phyloP scores from a whole-genome alignment of 1,140 invertebrate species.

The Pachyrhynchus sulphureomaculatus region DNA sequence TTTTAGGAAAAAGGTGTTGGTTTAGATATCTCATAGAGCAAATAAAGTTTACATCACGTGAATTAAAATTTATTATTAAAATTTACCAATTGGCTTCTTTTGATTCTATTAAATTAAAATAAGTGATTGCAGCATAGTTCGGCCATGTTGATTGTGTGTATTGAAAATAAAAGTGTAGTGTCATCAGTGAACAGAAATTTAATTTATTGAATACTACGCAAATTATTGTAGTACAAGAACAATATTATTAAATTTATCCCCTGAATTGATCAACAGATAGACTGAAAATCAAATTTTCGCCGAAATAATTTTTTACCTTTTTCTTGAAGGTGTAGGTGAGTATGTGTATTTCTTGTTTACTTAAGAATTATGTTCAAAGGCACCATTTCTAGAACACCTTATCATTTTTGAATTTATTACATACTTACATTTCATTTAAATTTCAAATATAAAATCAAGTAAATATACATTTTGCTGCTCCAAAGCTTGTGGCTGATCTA shows the following conservation, averaged over 20 bases:
- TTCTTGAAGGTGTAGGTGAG: too few relatives aligned
- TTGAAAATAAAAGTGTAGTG: constrained; percentile 34
- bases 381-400: too few relatives aligned
- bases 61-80: not conserved
- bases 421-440: too few relatives aligned
- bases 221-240: not conserved
- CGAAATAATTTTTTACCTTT: too few relatives aligned
- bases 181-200: constrained; percentile 27
- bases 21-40: not conserved
- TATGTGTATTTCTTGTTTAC: too few relatives aligned
- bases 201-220: constrained; percentile 7
- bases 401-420: too few relatives aligned
- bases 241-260: not conserved
- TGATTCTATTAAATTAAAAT: not conserved
- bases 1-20: constrained; percentile 1
- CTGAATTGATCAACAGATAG: too few relatives aligned
- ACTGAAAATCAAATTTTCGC: too few relatives aligned
- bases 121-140: not conserved
- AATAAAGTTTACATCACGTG: constrained; percentile 12
- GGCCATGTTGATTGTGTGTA: constrained; percentile 33
- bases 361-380: too few relatives aligned
- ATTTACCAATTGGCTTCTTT: not conserved
- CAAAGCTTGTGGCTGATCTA: too few relatives aligned
- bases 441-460: too few relatives aligned
- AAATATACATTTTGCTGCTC: too few relatives aligned